phyloP scores from a whole-genome alignment of 1,140 invertebrate genomes.

The Copidosoma floridanum region DNA sequence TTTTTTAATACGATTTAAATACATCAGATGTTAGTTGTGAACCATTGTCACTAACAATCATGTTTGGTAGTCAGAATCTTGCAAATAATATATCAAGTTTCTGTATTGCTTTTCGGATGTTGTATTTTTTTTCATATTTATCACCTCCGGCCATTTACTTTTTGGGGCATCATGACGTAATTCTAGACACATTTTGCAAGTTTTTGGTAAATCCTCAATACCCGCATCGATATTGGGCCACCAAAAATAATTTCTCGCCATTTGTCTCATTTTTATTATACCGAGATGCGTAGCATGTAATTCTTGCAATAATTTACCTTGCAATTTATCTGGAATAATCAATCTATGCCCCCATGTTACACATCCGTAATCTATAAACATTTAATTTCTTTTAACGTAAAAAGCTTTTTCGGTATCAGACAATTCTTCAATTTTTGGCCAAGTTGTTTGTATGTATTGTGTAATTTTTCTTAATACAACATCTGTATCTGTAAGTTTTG shows the following conservation, averaged over 20 bases:
- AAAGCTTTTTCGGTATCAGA: neutral
- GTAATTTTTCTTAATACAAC: neutral
- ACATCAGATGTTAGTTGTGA: conserved; percentile 32
- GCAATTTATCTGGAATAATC: conserved; percentile 42
- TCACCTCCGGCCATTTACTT: conserved; percentile 23
- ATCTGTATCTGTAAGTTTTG: no score
- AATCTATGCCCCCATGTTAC: conserved; percentile 31
- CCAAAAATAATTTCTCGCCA: conserved; percentile 33
- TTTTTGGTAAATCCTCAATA: conserved; percentile 40
- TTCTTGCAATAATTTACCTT: conserved; percentile 33
- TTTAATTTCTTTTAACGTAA: neutral
- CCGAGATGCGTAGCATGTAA: conserved; percentile 44
- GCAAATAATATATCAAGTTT: conserved; percentile 12
- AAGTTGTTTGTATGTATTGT: neutral
- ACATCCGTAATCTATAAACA: conserved; percentile 11
- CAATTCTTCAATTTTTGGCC: neutral
- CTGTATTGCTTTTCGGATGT: conserved; percentile 21
- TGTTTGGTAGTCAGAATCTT: conserved; percentile 29
- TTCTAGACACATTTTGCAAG: conserved; percentile 40
- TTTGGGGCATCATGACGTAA: conserved; percentile 29
- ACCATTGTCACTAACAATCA: conserved; percentile 14
- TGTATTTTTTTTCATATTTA: conserved; percentile 2
- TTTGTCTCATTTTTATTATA: conserved; percentile 38
- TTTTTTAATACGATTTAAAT: conserved; percentile 31
- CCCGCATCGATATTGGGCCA: conserved; percentile 50